Conservation (phyloP, 1,140 invertebrate species). For the Zaprionus ghesquierei region DNA sequence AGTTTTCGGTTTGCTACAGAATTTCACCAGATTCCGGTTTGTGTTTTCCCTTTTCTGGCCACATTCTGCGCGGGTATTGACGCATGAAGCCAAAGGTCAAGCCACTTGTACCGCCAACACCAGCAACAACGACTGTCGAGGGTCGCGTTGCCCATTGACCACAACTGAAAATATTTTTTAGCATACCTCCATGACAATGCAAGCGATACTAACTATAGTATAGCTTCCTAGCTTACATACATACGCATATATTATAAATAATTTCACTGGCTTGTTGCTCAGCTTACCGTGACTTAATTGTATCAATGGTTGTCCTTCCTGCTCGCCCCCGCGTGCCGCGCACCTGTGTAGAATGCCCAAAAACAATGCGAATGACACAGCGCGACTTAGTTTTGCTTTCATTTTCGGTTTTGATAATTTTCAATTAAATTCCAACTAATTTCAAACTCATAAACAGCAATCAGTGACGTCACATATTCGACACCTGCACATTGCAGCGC, state of each 20-base stretch:
- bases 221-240: constrained; percentile 8
- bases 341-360: constrained; percentile 32
- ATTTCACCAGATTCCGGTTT: constrained; percentile 9
- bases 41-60: background rate
- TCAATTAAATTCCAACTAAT: constrained; percentile 21
- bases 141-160: constrained; percentile 29
- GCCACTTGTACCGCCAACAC: constrained; percentile 26
- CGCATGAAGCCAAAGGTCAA: constrained; percentile 69
- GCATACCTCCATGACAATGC: background rate
- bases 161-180: constrained; percentile 35
- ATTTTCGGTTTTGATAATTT: constrained; percentile 37
- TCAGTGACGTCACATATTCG: constrained; percentile 6
- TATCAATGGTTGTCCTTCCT: constrained; percentile 70
- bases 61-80: constrained; percentile 52
- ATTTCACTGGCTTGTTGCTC: constrained; percentile 68
- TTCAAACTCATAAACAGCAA: background rate
- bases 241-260: constrained; percentile 14
- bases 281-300: constrained; percentile 82
- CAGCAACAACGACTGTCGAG: constrained; percentile 7
- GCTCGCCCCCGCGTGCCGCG: constrained; percentile 20
- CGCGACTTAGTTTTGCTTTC: constrained; percentile 44
- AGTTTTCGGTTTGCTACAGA: constrained; percentile 8
- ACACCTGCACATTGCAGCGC: constrained; percentile 25
- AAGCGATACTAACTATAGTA: background rate
- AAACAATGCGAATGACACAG: constrained; percentile 40